A percentile compares a stretch with the other conserved stretches of the same genome.
Conservation (phyloP, 2,888 invertebrate genomes). For the Drosophila neonasuta region DNA sequence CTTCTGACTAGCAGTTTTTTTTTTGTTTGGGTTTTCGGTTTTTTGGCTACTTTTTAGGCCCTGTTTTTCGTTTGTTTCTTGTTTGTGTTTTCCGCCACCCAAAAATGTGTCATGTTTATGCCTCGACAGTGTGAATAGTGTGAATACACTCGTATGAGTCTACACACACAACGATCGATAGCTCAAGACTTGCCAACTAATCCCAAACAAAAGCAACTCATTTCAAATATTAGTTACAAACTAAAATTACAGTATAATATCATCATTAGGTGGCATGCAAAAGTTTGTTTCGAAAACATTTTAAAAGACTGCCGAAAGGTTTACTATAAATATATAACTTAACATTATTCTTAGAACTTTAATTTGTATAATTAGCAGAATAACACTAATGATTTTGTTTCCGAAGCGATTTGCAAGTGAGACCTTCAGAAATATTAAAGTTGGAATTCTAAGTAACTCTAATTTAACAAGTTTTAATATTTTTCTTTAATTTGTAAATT, state of each 20-base stretch:
- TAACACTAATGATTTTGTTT: no score
- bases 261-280: neutral
- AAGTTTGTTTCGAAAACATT: neutral
- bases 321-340: no score
- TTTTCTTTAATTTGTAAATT: no score
- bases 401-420: no score
- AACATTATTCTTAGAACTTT: no score
- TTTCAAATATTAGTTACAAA: neutral
- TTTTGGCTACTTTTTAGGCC: slow-evolving; percentile 6
- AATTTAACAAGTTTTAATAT: no score
- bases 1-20: slow-evolving; percentile 10
- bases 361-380: no score
- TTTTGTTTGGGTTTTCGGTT: neutral
- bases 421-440: no score
- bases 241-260: neutral
- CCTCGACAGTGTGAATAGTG: slow-evolving; percentile 8
- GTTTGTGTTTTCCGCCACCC: neutral
- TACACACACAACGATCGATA: slow-evolving; percentile 10
- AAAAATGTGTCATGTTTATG: slow-evolving; percentile 21
- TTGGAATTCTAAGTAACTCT: no score
- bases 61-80: neutral
- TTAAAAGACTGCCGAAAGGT: no score
- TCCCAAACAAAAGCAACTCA: neutral
- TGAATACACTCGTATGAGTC: slow-evolving; percentile 11
- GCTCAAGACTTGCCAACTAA: slow-evolving; percentile 1